Evolutionary conservation across 2,888 invertebrate species (phyloP), one percentile per base, ranked within the genome.

Genomic region (Odontomyia ornata): DNA sequence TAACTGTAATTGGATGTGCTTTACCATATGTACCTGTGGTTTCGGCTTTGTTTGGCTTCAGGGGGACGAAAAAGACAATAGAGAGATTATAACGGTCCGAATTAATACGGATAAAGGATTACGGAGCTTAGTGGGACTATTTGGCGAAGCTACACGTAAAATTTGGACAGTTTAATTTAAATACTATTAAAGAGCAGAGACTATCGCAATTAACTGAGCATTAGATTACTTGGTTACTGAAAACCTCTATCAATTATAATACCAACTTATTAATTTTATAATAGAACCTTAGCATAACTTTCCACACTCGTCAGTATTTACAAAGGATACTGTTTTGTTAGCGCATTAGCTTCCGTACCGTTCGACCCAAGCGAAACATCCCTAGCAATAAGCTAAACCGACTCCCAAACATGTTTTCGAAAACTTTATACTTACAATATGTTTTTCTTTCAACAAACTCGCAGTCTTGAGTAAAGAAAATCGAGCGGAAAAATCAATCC

Each of bases 81-180:
- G 36, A 36, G 36, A 36, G 9, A 9, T n/a, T n/a, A 36, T 9
- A 36, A 9, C 36, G 3, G 3, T 36, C 5, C 13, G 15, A 3
- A n/a, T 52, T 52, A 15, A 15, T n/a, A n/a, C 7, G 7, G 13
- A 62, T 27, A 62, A 25, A 30, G 65, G 65, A 65, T 65, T 65
- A 65, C 9, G n/a, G 1, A 11, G 28, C 13, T 52, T 4, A 9
- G 15, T 36, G 36, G 36, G 36, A 36, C 9, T 9, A 52, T 15
- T 52, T 36, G n/a, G 36, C 52, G 3, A 52, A 52, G 52, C 52
- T 18, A 4, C 18, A 18, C 52, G 7, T 52, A 52, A 52, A 52
- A 52, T 52, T 52, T 18, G 15, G 30, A 36, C 25, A 65, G 65
- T 36, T 65, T 65, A 65, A 65, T 65, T 65, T 30, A 18, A 65